phyloP scores from a whole-genome alignment of 1,140 invertebrate genomes.

The Papilio aristodemus region DNA sequence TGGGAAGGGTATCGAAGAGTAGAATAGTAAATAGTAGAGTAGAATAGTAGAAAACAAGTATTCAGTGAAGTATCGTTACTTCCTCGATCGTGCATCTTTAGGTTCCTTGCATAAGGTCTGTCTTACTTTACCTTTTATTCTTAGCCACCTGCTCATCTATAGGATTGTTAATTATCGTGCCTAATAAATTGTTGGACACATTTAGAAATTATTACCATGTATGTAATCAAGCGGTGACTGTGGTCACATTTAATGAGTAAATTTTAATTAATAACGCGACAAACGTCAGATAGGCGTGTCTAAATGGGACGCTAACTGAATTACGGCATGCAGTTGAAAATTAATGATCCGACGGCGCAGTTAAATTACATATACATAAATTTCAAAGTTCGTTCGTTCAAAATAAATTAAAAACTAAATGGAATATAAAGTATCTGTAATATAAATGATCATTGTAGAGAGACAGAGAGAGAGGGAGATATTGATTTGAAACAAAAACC shows the following conservation, averaged over 20 bases:
- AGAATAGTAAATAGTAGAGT: too few relatives aligned
- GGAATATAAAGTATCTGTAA: background rate
- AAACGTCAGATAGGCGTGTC: conserved; percentile 18
- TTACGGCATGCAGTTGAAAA: conserved; percentile 15
- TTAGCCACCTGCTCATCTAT: background rate
- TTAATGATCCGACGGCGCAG: conserved; percentile 7
- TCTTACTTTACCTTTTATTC: background rate
- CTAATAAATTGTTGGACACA: background rate
- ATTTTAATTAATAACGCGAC: conserved; percentile 23
- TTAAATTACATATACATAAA: conserved; percentile 3
- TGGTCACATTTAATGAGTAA: conserved; percentile 8
- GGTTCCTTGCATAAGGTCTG: too few relatives aligned
- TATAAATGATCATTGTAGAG: too few relatives aligned
- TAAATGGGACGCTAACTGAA: conserved; percentile 20
- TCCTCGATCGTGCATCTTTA: too few relatives aligned
- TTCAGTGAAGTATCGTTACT: too few relatives aligned
- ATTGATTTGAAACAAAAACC: too few relatives aligned
- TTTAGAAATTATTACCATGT: conserved; percentile 13
- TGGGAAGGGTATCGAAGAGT: too few relatives aligned
- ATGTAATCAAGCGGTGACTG: conserved; percentile 8
- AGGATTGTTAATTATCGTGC: background rate
- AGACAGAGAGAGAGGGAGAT: too few relatives aligned
- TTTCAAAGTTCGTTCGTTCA: background rate
- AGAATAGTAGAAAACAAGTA: too few relatives aligned
- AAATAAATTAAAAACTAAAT: conserved; percentile 3